phyloP scores from a whole-genome alignment of 2,797 vertebrate species.

The Sebastes cheni region DNA sequence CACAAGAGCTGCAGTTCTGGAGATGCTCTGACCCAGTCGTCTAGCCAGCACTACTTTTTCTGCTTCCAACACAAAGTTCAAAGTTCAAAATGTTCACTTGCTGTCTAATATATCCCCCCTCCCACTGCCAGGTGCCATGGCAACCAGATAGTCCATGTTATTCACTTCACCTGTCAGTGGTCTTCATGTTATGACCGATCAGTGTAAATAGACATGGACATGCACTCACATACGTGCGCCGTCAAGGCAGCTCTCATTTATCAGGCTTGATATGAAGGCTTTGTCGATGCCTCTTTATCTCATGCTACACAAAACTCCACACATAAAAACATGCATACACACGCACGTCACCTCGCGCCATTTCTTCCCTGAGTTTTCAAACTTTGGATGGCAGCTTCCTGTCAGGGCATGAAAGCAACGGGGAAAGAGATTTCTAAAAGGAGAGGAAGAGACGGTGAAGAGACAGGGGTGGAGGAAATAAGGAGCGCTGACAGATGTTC shows the following conservation, averaged over 20 bases:
- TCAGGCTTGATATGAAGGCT: constrained; percentile 27
- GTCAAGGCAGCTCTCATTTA: constrained; percentile 30
- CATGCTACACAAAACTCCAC: neutral
- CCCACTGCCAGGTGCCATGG: too few species aligned
- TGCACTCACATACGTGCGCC: neutral
- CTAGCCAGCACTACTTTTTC: too few species aligned
- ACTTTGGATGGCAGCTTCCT: constrained; percentile 64
- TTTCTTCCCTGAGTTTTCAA: constrained; percentile 57
- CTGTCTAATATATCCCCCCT: too few species aligned
- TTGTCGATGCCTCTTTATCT: constrained; percentile 15
- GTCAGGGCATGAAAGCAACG: constrained; percentile 56
- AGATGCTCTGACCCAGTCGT: too few species aligned
- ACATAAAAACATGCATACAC: constrained; percentile 4
- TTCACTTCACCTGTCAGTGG: too few species aligned
- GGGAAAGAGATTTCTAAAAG: constrained; percentile 48
- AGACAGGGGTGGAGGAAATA: constrained; percentile 47
- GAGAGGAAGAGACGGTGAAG: constrained; percentile 41
- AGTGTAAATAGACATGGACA: neutral
- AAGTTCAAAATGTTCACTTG: too few species aligned
- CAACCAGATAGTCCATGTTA: too few species aligned
- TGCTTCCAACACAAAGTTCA: too few species aligned
- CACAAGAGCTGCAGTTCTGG: too few species aligned
- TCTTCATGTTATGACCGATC: too few species aligned
- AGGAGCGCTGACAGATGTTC: constrained; percentile 70
- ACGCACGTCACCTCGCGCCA: constrained; percentile 21